Conservation (phyloP, 2,113 vertebrate species). For the Peucedramus taeniatus region DNA sequence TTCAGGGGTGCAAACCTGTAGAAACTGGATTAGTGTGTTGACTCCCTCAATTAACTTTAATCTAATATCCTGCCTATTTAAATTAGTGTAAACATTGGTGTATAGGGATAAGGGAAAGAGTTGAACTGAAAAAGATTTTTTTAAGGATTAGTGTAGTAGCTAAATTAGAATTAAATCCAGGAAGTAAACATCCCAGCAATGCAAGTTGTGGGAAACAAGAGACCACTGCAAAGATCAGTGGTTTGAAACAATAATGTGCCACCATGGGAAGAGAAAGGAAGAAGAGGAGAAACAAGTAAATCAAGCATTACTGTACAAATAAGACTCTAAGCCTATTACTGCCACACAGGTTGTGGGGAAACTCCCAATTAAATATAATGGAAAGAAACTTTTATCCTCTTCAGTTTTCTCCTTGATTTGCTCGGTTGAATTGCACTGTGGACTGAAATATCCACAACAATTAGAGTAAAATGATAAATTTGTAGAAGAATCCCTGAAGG, state of each 20-base stretch:
- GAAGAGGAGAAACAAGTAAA: slow-evolving; percentile 48
- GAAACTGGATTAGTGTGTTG: slow-evolving; percentile 68
- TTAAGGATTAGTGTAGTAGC: slow-evolving; percentile 71
- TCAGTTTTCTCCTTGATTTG: neutral
- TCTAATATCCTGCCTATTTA: slow-evolving; percentile 74
- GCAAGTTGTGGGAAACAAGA: slow-evolving; percentile 66
- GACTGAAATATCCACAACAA: neutral
- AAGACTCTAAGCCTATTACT: slow-evolving; percentile 49
- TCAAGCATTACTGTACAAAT: slow-evolving; percentile 40
- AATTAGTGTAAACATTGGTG: slow-evolving; percentile 68
- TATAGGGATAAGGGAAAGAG: slow-evolving; percentile 58
- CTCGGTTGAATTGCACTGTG: neutral
- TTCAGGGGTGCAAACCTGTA: slow-evolving; percentile 59
- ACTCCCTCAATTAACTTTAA: slow-evolving; percentile 71
- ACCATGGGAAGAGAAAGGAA: slow-evolving; percentile 36
- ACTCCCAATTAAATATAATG: neutral
- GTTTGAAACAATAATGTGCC: slow-evolving; percentile 59
- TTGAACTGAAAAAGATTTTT: slow-evolving; percentile 71
- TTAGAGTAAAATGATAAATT: neutral
- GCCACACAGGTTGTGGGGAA: slow-evolving; percentile 37
- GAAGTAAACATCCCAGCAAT: slow-evolving; percentile 70
- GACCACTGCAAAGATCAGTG: slow-evolving; percentile 47
- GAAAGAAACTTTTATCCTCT: slow-evolving; percentile 9
- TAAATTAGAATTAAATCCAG: slow-evolving; percentile 70
- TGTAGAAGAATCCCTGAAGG: neutral